Percentiles rank a stretch among this genome's conserved stretches.
Evolutionary conservation across 2,113 vertebrate genomes (phyloP).

Genomic region (Plotosus lineatus): DNA sequence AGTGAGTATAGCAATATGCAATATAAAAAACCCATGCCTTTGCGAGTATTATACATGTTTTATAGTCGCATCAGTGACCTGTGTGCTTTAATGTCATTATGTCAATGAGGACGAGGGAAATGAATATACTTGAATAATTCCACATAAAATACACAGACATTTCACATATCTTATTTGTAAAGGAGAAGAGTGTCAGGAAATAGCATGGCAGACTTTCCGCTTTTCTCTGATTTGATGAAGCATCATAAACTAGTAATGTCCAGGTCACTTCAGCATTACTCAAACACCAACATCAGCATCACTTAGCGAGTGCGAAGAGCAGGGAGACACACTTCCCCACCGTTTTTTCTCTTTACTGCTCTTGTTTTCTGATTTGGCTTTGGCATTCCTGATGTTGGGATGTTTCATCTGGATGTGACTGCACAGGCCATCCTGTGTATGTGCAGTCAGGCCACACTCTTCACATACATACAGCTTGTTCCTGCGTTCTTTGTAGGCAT

Average conservation of each 20-base stretch:
- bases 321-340: not conserved
- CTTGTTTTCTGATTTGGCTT: constrained; percentile 12
- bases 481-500: constrained; percentile 81
- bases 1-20: too few species aligned
- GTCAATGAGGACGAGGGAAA: too few species aligned
- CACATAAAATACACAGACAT: too few species aligned
- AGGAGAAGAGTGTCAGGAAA: too few species aligned
- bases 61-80: too few species aligned
- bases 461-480: constrained; percentile 84
- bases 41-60: too few species aligned
- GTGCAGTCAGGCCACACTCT: constrained; percentile 82
- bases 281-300: constrained; percentile 11
- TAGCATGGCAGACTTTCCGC: too few species aligned
- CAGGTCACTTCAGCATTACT: not conserved
- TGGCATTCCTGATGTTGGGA: constrained; percentile 70
- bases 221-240: not conserved
- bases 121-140: too few species aligned
- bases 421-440: constrained; percentile 78
- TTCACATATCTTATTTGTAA: too few species aligned
- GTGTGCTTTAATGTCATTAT: too few species aligned
- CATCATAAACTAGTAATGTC: not conserved
- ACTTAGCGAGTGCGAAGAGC: constrained; percentile 16
- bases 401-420: constrained; percentile 73
- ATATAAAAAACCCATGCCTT: too few species aligned
- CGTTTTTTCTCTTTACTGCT: not conserved